Percentiles rank a stretch among this genome's conserved stretches.
These are phyloP conservation scores for Hyperoodon ampullatus DNA, from an alignment of 2,113 vertebrate genomes.

Conservation along the genomic window DNA sequence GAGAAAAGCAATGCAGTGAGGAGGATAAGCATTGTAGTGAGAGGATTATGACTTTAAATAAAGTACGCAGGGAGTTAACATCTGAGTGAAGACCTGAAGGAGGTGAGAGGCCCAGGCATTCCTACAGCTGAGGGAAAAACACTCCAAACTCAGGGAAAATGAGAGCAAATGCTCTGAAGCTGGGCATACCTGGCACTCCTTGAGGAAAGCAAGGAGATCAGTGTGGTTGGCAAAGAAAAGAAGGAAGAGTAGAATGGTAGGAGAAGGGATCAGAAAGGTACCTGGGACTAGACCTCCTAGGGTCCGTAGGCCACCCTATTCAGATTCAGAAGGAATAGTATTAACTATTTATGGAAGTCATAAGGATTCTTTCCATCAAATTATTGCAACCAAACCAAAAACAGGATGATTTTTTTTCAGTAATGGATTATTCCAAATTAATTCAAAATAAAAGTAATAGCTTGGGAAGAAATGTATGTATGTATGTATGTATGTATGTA, in stretches of 20 bases:
- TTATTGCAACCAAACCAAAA: neutral
- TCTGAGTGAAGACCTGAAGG: neutral
- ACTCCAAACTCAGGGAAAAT: neutral
- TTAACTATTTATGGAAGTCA: neutral
- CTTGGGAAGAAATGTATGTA: neutral
- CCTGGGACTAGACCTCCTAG: neutral
- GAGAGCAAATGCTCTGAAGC: neutral
- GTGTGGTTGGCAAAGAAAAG: neutral
- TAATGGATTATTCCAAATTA: neutral
- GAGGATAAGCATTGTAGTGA: neutral
- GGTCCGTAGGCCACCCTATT: neutral
- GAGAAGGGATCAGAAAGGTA: neutral
- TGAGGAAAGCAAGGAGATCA: neutral
- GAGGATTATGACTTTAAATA: neutral
- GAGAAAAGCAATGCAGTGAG: neutral
- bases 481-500: neutral
- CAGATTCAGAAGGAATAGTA: neutral
- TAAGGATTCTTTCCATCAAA: neutral
- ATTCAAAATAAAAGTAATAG: neutral
- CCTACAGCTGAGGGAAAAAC: neutral
- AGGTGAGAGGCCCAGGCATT: neutral
- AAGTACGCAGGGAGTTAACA: neutral
- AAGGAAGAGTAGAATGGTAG: neutral
- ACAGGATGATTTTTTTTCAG: neutral
- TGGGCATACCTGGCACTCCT: neutral